These are phyloP conservation scores for Hyposoter dolosus DNA, from an alignment of 2,888 invertebrate genomes.

Conservation along the genomic window DNA sequence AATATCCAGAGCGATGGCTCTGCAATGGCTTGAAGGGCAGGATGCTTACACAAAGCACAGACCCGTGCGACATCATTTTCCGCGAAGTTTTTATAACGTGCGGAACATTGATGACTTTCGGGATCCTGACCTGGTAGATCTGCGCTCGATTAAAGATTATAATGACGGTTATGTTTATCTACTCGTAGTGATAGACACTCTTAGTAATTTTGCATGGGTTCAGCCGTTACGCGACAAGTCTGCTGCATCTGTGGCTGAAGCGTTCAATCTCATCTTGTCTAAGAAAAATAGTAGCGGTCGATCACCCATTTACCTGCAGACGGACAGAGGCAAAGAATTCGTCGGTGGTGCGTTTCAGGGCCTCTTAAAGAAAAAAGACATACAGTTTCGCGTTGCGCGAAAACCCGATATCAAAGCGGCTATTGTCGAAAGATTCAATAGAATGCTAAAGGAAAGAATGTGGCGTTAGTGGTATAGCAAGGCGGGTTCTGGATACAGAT, in stretches of 20 bases:
- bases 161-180: no score
- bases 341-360: constrained; percentile 60
- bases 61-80: no score
- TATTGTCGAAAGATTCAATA: no score
- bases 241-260: constrained; percentile 58
- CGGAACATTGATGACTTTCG: constrained; percentile 65
- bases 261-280: constrained; percentile 68
- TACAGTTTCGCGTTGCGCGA: constrained; percentile 66
- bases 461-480: no score
- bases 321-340: constrained; percentile 76
- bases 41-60: constrained; percentile 66
- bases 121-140: constrained; percentile 50
- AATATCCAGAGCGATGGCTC: constrained; percentile 9
- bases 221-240: constrained; percentile 71
- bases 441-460: no score
- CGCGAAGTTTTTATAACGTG: constrained; percentile 42
- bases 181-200: no score
- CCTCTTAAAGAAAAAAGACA: constrained; percentile 64
- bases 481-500: no score
- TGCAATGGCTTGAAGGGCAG: constrained; percentile 36
- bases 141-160: constrained; percentile 52
- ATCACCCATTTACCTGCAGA: no score
- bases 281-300: no score
- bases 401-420: no score
- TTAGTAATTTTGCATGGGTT: constrained; percentile 70